Conservation (phyloP, 2,797 vertebrate genomes). For the Oreonectes daqikongensis region DNA sequence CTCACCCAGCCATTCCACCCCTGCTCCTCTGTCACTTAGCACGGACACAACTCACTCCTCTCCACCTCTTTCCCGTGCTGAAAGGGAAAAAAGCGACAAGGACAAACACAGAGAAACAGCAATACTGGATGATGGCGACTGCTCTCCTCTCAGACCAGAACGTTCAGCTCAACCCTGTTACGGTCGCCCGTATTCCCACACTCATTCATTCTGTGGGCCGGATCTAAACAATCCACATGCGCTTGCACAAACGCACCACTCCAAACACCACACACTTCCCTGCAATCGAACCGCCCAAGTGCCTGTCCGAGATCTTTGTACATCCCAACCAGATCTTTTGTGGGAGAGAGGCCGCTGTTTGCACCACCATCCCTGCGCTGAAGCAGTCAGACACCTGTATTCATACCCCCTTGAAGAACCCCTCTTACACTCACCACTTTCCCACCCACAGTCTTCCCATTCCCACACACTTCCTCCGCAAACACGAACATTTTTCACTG, state of each 20-base stretch:
- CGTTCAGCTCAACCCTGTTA: slow-evolving; percentile 62
- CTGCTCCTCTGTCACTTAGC: slow-evolving; percentile 63
- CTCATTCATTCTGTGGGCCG: slow-evolving; percentile 33
- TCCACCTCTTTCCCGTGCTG: slow-evolving; percentile 47
- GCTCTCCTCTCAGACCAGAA: slow-evolving; percentile 38
- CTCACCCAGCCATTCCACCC: slow-evolving; percentile 64
- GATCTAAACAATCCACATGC: slow-evolving; percentile 53
- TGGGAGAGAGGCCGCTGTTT: slow-evolving; percentile 57
- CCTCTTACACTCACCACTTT: slow-evolving; percentile 12
- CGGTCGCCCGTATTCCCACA: slow-evolving; percentile 39
- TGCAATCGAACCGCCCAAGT: slow-evolving; percentile 66
- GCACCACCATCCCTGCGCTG: slow-evolving; percentile 50
- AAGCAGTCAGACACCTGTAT: slow-evolving; percentile 65
- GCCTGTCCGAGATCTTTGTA: slow-evolving; percentile 67
- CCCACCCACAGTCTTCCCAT: slow-evolving; percentile 61
- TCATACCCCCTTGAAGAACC: slow-evolving; percentile 63
- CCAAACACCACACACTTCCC: slow-evolving; percentile 77
- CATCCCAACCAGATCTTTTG: slow-evolving; percentile 61
- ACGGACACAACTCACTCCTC: slow-evolving; percentile 73
- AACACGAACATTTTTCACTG: slow-evolving; percentile 66
- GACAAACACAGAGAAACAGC: slow-evolving; percentile 80
- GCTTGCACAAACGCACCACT: slow-evolving; percentile 57
- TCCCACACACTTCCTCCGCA: slow-evolving; percentile 74
- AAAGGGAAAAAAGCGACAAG: slow-evolving; percentile 66
- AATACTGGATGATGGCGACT: slow-evolving; percentile 82